Percentiles rank a stretch among this genome's conserved stretches.
phyloP scores from a whole-genome alignment of 2,797 vertebrate species.

The Mormyrus proboscirostris region DNA sequence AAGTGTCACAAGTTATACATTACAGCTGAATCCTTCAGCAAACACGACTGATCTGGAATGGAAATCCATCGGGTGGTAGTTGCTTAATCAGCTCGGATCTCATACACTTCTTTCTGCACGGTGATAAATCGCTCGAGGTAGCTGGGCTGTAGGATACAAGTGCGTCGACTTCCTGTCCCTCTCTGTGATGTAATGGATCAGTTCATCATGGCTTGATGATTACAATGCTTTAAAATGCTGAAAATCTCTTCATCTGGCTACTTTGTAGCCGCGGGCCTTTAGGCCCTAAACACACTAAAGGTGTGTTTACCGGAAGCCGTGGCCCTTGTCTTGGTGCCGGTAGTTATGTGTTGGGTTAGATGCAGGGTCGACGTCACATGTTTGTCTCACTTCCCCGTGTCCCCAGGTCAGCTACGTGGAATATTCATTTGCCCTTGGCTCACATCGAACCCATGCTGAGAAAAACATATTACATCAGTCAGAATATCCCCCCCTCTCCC shows the following conservation, averaged over 20 bases:
- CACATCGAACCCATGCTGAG: conserved; percentile 8
- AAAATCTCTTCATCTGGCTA: conserved; percentile 52
- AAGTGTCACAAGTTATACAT: conserved; percentile 7
- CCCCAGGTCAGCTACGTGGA: conserved; percentile 22
- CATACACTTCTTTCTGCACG: neutral
- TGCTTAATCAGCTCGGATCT: conserved; percentile 17
- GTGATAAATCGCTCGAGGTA: conserved; percentile 27
- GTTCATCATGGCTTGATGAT: conserved; percentile 59
- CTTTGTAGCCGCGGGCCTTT: conserved; percentile 29
- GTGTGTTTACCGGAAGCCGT: neutral
- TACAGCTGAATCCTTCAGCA: conserved; percentile 10
- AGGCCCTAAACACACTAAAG: no score
- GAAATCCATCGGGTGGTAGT: conserved; percentile 2
- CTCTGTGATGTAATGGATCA: conserved; percentile 56
- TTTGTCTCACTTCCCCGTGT: neutral
- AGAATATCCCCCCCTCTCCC: conserved; percentile 5
- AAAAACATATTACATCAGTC: conserved; percentile 29
- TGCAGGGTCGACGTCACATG: neutral
- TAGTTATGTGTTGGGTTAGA: neutral
- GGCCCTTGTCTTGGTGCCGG: conserved; percentile 32
- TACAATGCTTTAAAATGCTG: conserved; percentile 59
- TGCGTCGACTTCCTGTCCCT: conserved; percentile 52
- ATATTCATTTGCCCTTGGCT: conserved; percentile 33
- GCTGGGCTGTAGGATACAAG: conserved; percentile 47
- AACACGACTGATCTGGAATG: neutral